Evolutionary conservation across 2,888 invertebrate species (phyloP).

Genomic region (Drosophila birchii): DNA sequence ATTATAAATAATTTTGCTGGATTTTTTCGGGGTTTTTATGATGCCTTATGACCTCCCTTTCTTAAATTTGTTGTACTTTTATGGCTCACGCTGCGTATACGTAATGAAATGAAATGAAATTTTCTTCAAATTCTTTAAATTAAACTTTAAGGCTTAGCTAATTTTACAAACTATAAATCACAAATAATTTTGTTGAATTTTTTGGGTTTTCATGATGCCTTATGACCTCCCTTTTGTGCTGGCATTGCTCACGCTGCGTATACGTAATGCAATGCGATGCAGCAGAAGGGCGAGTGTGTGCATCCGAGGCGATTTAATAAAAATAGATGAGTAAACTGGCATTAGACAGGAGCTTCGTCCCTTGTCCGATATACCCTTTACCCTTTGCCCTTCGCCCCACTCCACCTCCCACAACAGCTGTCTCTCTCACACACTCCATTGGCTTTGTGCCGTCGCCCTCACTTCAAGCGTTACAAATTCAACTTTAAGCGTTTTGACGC

Average conservation of each 20-base stretch:
- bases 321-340: constrained; percentile 73
- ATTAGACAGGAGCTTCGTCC: constrained; percentile 46
- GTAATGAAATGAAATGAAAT: constrained; percentile 52
- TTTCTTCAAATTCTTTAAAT: background rate
- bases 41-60: constrained; percentile 12
- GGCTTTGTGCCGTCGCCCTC: constrained; percentile 69
- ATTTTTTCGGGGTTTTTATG: constrained; percentile 7
- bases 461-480: constrained; percentile 78
- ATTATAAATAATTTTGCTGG: constrained; percentile 1
- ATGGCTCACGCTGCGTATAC: constrained; percentile 68
- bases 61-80: background rate
- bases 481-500: constrained; percentile 80
- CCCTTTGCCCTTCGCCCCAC: background rate
- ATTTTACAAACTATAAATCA: background rate
- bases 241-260: constrained; percentile 61
- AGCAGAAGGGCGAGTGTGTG: constrained; percentile 31
- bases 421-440: constrained; percentile 59
- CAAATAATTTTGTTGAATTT: background rate
- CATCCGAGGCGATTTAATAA: constrained; percentile 67
- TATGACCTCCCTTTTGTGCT: constrained; percentile 5
- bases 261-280: constrained; percentile 63
- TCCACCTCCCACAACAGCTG: constrained; percentile 3
- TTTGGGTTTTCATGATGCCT: constrained; percentile 15
- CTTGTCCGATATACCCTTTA: background rate
- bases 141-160: no score